These are phyloP conservation scores for Dastarcus helophoroides DNA, from an alignment of 2,888 invertebrate species.

Conservation along the genomic window DNA sequence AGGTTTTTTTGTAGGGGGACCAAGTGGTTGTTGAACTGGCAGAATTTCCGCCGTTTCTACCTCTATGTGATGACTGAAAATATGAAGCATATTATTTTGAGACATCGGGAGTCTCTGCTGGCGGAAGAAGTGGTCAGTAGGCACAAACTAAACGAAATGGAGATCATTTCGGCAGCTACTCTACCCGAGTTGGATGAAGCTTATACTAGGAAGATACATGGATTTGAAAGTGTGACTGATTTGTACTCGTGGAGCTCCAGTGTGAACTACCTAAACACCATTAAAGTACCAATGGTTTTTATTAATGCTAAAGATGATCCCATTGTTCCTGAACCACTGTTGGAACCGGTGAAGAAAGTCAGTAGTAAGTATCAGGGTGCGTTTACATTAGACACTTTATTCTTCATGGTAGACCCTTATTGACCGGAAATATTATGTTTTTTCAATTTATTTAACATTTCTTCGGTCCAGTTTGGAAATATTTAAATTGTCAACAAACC, in stretches of 20 bases:
- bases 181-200: conserved; percentile 81
- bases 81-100: conserved; percentile 75
- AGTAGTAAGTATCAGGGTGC: conserved; percentile 53
- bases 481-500: no score
- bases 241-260: conserved; percentile 80
- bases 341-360: conserved; percentile 60
- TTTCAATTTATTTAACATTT: no score
- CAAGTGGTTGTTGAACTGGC: conserved; percentile 74
- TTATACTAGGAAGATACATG: conserved; percentile 71
- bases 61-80: conserved; percentile 89
- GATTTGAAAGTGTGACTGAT: conserved; percentile 65
- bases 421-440: no score
- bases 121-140: conserved; percentile 59
- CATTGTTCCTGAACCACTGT: conserved; percentile 68
- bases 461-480: no score
- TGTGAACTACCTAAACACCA: conserved; percentile 64
- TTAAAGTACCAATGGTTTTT: conserved; percentile 79
- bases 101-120: conserved; percentile 66
- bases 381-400: no score
- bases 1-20: no score
- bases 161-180: conserved; percentile 77
- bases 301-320: conserved; percentile 89
- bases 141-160: conserved; percentile 62
- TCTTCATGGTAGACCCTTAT: no score
- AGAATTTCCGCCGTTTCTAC: conserved; percentile 80